phyloP scores from a whole-genome alignment of 2,888 invertebrate species.

The Eurytoma adleriae region DNA sequence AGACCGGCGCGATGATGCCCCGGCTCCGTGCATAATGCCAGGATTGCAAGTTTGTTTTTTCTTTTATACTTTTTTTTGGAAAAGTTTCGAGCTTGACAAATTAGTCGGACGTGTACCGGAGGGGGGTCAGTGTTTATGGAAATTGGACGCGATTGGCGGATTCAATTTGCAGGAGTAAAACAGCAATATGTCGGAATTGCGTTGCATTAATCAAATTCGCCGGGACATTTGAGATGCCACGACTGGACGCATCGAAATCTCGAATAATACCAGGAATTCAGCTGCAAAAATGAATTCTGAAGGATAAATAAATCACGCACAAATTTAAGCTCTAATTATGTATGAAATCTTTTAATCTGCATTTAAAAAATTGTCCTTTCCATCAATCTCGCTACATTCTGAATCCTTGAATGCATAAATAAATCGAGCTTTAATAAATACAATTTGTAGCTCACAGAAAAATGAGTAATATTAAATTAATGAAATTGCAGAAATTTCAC shows the following conservation, averaged over 20 bases:
- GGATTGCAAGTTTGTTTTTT: slow-evolving; percentile 14
- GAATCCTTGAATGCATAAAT: too few species aligned
- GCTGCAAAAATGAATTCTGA: too few species aligned
- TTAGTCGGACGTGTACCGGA: not conserved
- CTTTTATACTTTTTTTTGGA: not conserved
- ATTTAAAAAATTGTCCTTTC: too few species aligned
- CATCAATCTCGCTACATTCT: too few species aligned
- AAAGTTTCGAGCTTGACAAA: slow-evolving; percentile 29
- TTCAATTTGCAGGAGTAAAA: not conserved
- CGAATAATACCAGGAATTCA: not conserved
- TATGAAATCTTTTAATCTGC: too few species aligned
- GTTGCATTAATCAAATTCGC: not conserved
- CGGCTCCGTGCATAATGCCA: slow-evolving; percentile 41
- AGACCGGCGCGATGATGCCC: slow-evolving; percentile 47
- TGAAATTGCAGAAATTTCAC: too few species aligned
- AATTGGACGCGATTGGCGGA: not conserved
- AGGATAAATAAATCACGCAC: too few species aligned
- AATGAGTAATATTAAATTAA: too few species aligned
- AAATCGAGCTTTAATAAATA: too few species aligned
- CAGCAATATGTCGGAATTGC: not conserved
- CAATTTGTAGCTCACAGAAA: too few species aligned
- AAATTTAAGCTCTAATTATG: too few species aligned
- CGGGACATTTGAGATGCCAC: not conserved
- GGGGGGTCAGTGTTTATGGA: slow-evolving; percentile 5
- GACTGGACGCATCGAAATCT: not conserved